phyloP scores from a whole-genome alignment of 2,797 vertebrate genomes.

The Muscicapa comitata region DNA sequence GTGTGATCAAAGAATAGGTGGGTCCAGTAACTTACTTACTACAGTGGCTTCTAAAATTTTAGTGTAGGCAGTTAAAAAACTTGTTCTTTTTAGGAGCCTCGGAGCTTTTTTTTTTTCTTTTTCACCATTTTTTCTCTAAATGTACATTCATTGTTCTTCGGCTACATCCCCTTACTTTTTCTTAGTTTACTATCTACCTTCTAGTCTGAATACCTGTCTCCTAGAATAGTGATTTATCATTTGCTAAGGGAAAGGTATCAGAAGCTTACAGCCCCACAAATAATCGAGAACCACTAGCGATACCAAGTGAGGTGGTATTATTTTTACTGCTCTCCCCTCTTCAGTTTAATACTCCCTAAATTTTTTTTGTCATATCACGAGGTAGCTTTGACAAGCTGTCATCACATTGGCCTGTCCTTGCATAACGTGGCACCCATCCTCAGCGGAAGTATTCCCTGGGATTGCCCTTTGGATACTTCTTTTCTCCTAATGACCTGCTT shows the following conservation, averaged over 20 bases:
- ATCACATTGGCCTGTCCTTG: background rate
- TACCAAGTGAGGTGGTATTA: background rate
- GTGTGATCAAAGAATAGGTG: background rate
- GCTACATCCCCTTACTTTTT: background rate
- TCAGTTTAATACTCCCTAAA: background rate
- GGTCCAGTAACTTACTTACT: background rate
- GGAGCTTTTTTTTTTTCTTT: background rate
- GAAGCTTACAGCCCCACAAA: background rate
- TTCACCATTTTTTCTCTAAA: background rate
- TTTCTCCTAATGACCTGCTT: background rate
- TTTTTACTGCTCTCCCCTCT: background rate
- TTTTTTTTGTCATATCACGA: background rate
- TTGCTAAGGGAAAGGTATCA: background rate
- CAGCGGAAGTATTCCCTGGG: background rate
- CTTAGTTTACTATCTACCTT: background rate
- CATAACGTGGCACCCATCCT: background rate
- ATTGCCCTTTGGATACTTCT: background rate
- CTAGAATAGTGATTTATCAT: background rate
- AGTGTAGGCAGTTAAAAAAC: background rate
- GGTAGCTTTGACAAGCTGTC: background rate
- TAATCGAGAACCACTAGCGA: background rate
- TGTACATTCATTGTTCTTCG: background rate
- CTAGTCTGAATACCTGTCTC: background rate
- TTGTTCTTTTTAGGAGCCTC: fast-evolving
- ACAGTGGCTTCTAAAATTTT: background rate